These are phyloP conservation scores for Oostethus manadensis DNA, from an alignment of 2,113 vertebrate species.

Conservation along the genomic window DNA sequence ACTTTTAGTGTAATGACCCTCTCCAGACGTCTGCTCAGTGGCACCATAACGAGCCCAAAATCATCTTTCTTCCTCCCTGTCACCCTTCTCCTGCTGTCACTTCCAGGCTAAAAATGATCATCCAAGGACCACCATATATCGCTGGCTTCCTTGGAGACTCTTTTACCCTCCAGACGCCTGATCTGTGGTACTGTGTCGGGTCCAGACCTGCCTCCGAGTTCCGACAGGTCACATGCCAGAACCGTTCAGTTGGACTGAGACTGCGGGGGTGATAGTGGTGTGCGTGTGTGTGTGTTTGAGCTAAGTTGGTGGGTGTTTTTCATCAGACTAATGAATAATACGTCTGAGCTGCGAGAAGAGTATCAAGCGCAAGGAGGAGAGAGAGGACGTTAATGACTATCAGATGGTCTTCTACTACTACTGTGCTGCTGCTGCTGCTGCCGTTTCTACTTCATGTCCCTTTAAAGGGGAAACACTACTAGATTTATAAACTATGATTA, in stretches of 20 bases:
- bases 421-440: slow-evolving; percentile 52
- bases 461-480: slow-evolving; percentile 44
- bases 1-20: slow-evolving; percentile 31
- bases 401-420: slow-evolving; percentile 69
- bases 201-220: slow-evolving; percentile 65
- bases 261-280: slow-evolving; percentile 27
- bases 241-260: slow-evolving; percentile 51
- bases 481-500: slow-evolving; percentile 27
- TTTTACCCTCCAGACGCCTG: slow-evolving; percentile 32
- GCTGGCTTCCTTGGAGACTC: slow-evolving; percentile 33
- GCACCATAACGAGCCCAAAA: slow-evolving; percentile 42
- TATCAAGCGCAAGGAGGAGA: slow-evolving; percentile 48
- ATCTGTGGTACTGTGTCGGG: slow-evolving; percentile 44
- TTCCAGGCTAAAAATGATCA: slow-evolving; percentile 22
- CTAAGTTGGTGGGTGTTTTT: slow-evolving; percentile 67
- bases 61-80: slow-evolving; percentile 5
- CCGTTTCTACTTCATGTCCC: slow-evolving; percentile 19
- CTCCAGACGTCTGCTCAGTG: slow-evolving; percentile 50
- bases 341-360: slow-evolving; percentile 61
- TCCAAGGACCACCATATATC: slow-evolving; percentile 50
- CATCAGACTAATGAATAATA: slow-evolving; percentile 73
- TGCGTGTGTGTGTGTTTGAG: slow-evolving; percentile 15
- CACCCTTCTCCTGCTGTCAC: slow-evolving; percentile 27
- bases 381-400: slow-evolving; percentile 68
- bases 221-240: slow-evolving; percentile 65